Conservation (phyloP, 2,113 vertebrate species). For the Myotis brandtii region DNA sequence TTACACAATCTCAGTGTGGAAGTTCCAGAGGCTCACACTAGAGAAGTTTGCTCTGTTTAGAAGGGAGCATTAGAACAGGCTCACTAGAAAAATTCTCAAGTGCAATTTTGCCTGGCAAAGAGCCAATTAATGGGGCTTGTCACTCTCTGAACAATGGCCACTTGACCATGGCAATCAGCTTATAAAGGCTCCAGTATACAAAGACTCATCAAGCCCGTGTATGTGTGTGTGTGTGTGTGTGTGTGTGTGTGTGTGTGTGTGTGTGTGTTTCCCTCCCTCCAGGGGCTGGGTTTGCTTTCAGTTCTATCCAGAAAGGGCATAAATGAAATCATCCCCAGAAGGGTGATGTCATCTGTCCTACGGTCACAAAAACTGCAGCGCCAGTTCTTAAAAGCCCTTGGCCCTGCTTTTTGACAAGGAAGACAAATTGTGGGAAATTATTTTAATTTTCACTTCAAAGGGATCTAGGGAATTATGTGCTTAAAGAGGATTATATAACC, state of each 20-base stretch:
- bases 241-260: neutral
- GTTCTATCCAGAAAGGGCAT: constrained; percentile 29
- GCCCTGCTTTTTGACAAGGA: constrained; percentile 62
- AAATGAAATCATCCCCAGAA: constrained; percentile 57
- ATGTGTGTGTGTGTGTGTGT: neutral
- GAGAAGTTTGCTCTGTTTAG: neutral
- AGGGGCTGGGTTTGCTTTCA: constrained; percentile 11
- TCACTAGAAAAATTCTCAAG: constrained; percentile 49
- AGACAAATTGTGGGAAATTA: constrained; percentile 58
- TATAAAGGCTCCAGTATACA: constrained; percentile 38
- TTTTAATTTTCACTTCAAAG: constrained; percentile 64
- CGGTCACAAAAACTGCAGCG: neutral
- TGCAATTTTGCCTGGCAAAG: constrained; percentile 49
- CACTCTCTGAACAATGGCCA: neutral
- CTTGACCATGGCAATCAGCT: constrained; percentile 63
- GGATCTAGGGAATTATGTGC: neutral
- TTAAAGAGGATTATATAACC: neutral
- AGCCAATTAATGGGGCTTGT: constrained; percentile 31
- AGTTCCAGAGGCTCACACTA: neutral
- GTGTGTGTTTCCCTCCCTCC: neutral
- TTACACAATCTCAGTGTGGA: neutral
- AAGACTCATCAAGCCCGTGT: neutral
- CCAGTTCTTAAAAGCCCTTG: constrained; percentile 53
- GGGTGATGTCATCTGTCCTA: constrained; percentile 59
- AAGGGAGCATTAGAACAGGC: neutral